These are phyloP conservation scores for Thaumetopoea pityocampa DNA, from an alignment of 1,140 invertebrate species.

Conservation along the genomic window DNA sequence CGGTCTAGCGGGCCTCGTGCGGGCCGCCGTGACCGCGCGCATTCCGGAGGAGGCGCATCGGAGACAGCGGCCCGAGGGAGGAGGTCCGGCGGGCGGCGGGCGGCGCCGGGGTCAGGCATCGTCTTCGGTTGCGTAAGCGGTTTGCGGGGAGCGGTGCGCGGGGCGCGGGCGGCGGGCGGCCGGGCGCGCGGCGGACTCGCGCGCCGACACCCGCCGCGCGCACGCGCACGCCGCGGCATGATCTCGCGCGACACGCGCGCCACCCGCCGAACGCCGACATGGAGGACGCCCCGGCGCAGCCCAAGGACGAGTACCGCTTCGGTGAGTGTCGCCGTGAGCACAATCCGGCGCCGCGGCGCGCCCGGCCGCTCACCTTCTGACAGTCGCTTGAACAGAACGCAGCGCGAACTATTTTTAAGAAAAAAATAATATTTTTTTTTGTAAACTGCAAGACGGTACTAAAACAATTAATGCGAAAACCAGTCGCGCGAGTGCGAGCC, in stretches of 20 bases:
- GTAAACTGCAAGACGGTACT: conserved; percentile 4
- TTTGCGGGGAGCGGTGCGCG: conserved; percentile 14
- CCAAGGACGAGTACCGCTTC: conserved; percentile 50
- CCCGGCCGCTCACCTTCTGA: neutral
- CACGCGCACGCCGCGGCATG: conserved; percentile 25
- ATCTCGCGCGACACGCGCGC: conserved; percentile 11
- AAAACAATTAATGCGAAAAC: too few relatives aligned
- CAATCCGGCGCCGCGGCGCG: neutral
- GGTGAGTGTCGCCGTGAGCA: conserved; percentile 58
- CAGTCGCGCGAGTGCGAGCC: too few relatives aligned
- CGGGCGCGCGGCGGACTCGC: conserved; percentile 23
- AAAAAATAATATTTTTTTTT: neutral
- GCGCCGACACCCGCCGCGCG: conserved; percentile 40
- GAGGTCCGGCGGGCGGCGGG: neutral
- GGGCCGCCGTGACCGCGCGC: conserved; percentile 18
- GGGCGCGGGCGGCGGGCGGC: conserved; percentile 23
- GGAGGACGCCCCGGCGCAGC: conserved; percentile 32
- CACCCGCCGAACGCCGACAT: conserved; percentile 15
- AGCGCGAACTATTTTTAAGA: neutral
- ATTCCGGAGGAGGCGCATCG: conserved; percentile 31
- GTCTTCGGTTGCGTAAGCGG: conserved; percentile 15
- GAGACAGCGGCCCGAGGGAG: conserved; percentile 24
- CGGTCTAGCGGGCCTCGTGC: conserved; percentile 11
- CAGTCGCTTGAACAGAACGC: neutral
- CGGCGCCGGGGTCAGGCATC: conserved; percentile 10